These are phyloP conservation scores for Cyprinodon brontotheroides DNA, from an alignment of 2,113 vertebrate species.

Conservation along the genomic window DNA sequence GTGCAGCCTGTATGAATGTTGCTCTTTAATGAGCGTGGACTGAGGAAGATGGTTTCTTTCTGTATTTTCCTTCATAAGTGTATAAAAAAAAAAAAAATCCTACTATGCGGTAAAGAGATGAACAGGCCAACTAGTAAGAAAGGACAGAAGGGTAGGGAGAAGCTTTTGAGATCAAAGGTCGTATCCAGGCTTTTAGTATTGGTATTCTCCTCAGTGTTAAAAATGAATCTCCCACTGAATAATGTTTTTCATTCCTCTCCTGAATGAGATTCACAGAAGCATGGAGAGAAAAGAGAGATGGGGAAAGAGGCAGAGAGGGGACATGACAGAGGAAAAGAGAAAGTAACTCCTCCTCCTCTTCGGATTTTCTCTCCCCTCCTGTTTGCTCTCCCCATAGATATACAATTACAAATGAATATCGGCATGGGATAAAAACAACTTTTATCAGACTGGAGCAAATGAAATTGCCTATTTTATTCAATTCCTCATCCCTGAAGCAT, in stretches of 20 bases:
- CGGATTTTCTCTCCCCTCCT: constrained; percentile 15
- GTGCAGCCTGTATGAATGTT: constrained; percentile 13
- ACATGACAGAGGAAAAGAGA: constrained; percentile 62
- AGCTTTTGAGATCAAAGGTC: constrained; percentile 76
- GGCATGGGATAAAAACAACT: constrained; percentile 75
- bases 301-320: constrained; percentile 45
- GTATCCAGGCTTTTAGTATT: constrained; percentile 79
- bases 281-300: constrained; percentile 64
- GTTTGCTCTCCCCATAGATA: constrained; percentile 34
- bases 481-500: constrained; percentile 65
- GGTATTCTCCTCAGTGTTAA: constrained; percentile 77
- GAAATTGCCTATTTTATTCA: constrained; percentile 69
- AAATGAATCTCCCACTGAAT: constrained; percentile 80
- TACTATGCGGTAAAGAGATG: constrained; percentile 27
- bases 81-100: constrained; percentile 9
- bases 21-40: constrained; percentile 15
- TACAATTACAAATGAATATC: constrained; percentile 65
- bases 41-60: constrained; percentile 39
- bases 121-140: constrained; percentile 27
- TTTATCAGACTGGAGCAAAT: constrained; percentile 67
- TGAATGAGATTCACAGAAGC: constrained; percentile 82
- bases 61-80: constrained; percentile 39
- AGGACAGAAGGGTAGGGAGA: constrained; percentile 29
- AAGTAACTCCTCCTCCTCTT: constrained; percentile 33
- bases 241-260: constrained; percentile 81